A percentile compares a stretch with the other conserved stretches of the same genome.
phyloP scores from a whole-genome alignment of 2,888 invertebrate genomes.

The Caprella mutica region DNA sequence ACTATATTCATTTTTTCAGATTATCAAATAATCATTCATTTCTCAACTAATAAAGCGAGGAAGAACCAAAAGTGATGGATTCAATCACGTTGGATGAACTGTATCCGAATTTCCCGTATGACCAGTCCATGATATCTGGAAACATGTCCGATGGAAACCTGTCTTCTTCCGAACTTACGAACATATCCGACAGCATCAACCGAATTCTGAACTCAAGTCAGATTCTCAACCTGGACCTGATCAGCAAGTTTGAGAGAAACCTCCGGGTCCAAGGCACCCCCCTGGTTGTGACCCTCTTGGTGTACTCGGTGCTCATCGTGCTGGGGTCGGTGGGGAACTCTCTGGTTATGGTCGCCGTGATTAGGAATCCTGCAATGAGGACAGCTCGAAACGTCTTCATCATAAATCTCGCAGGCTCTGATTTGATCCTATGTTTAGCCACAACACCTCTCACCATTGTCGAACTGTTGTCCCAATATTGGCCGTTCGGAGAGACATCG shows the following conservation, averaged over 20 bases:
- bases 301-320: constrained; percentile 62
- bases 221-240: constrained; percentile 16
- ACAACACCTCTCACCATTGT: constrained; percentile 82
- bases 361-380: constrained; percentile 75
- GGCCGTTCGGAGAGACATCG: constrained; percentile 69
- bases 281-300: constrained; percentile 42
- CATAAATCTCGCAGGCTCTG: constrained; percentile 68
- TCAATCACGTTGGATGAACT: no score
- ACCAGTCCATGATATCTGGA: no score
- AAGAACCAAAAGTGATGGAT: no score
- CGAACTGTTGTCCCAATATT: constrained; percentile 71
- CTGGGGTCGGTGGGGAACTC: constrained; percentile 76
- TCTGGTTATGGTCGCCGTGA: constrained; percentile 65
- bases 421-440: constrained; percentile 72
- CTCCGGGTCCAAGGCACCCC: constrained; percentile 12
- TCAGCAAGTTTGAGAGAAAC: constrained; percentile 27
- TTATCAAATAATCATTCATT: no score
- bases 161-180: no score
- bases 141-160: constrained; percentile 12
- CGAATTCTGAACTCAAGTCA: constrained; percentile 16
- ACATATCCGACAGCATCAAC: no score
- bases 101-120: no score
- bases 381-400: constrained; percentile 90
- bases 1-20: no score
- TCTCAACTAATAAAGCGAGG: no score